These are phyloP conservation scores for Amphipoea oculea DNA, from an alignment of 2,888 invertebrate genomes.

Conservation along the genomic window DNA sequence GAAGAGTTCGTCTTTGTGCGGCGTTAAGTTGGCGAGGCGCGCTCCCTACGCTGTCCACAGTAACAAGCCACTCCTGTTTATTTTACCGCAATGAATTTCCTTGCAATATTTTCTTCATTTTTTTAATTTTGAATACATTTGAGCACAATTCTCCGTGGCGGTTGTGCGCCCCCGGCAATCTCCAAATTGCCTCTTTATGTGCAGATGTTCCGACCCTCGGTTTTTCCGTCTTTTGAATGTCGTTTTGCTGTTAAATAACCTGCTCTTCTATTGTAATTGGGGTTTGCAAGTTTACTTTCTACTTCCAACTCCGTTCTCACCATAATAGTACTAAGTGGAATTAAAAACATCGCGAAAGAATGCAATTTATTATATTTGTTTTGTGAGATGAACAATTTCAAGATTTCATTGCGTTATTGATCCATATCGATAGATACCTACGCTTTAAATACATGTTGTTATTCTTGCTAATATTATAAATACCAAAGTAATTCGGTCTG, in stretches of 20 bases:
- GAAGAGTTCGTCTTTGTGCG: slow-evolving; percentile 54
- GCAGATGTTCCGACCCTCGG: slow-evolving; percentile 90
- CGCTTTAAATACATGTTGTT: background rate
- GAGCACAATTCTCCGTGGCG: slow-evolving; percentile 88
- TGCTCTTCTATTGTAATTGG: slow-evolving; percentile 88
- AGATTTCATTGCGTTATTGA: background rate
- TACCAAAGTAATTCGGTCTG: background rate
- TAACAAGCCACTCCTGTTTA: slow-evolving; percentile 88
- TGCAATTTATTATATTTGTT: background rate
- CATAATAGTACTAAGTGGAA: slow-evolving; percentile 32
- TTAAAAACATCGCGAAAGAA: slow-evolving; percentile 29
- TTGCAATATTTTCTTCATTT: slow-evolving; percentile 88
- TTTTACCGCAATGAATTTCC: slow-evolving; percentile 89
- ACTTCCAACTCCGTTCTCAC: slow-evolving; percentile 61
- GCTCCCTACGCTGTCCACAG: slow-evolving; percentile 72
- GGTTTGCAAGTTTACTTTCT: slow-evolving; percentile 81
- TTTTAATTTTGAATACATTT: slow-evolving; percentile 90
- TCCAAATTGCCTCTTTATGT: slow-evolving; percentile 91
- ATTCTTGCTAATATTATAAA: background rate
- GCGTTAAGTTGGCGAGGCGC: slow-evolving; percentile 55
- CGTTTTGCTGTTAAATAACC: slow-evolving; percentile 90
- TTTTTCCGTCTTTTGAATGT: slow-evolving; percentile 90
- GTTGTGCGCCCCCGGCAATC: slow-evolving; percentile 89
- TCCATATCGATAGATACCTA: too few species aligned
- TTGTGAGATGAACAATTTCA: background rate